A percentile compares a stretch with the other conserved stretches of the same genome.
phyloP scores from a whole-genome alignment of 2,888 invertebrate species.

The Leptinotarsa haldemani region DNA sequence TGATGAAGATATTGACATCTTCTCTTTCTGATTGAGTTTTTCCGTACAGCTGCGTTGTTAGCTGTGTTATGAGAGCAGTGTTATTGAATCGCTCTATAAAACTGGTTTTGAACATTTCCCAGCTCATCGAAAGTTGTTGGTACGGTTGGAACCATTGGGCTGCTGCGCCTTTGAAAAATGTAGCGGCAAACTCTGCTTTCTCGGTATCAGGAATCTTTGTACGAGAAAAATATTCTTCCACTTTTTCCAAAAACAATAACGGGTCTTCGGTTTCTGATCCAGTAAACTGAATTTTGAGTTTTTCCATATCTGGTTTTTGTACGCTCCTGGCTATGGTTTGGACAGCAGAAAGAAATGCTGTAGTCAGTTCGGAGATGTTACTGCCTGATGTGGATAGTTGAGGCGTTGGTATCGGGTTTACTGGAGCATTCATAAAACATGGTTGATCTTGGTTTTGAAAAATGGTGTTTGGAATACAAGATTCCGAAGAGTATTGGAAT shows the following conservation, averaged over 20 bases:
- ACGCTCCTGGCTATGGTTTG: background rate
- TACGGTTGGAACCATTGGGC: slow-evolving; percentile 9
- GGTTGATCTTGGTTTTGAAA: too few relatives aligned
- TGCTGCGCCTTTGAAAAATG: background rate
- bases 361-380: background rate
- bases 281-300: background rate
- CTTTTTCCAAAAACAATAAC: background rate
- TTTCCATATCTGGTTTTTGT: background rate
- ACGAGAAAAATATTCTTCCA: background rate
- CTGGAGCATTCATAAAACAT: too few relatives aligned
- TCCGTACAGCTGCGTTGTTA: slow-evolving; percentile 12
- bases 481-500: too few relatives aligned
- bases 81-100: slow-evolving; percentile 13
- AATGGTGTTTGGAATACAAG: too few relatives aligned
- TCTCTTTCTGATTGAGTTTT: background rate
- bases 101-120: slow-evolving; percentile 16
- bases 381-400: background rate
- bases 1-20: slow-evolving; percentile 16
- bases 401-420: too few relatives aligned
- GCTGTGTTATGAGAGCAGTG: background rate
- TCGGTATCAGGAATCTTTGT: background rate
- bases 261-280: slow-evolving; percentile 13
- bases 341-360: slow-evolving; percentile 5
- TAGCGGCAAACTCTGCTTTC: background rate
- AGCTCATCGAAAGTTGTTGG: background rate